Conservation (phyloP, 2,797 vertebrate genomes). For the Coregonus suidteri region DNA sequence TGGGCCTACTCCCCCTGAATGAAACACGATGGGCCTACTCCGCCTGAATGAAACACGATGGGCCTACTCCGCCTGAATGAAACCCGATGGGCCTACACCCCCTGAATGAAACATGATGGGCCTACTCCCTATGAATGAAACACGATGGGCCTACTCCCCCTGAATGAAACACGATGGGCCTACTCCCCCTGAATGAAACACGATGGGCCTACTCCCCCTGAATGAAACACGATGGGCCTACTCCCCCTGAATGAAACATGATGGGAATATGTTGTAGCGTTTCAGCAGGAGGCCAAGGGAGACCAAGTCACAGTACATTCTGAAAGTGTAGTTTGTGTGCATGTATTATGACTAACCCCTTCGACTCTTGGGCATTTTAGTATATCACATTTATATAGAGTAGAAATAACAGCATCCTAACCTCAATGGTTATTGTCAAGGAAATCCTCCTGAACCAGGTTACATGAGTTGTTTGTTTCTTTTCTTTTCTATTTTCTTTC, state of each 20-base stretch:
- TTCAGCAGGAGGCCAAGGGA: neutral
- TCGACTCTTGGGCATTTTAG: neutral
- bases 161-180: too few species aligned
- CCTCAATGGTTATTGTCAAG: neutral
- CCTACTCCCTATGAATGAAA: too few species aligned
- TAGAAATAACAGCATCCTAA: neutral
- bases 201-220: too few species aligned
- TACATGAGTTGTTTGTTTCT: neutral
- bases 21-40: too few species aligned
- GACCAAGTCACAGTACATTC: neutral
- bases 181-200: too few species aligned
- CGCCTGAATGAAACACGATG: too few species aligned
- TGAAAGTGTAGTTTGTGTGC: constrained; percentile 12
- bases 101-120: too few species aligned
- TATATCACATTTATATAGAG: neutral
- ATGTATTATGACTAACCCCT: neutral
- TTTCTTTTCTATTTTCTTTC: neutral
- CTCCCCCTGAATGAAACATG: neutral
- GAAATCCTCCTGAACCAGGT: neutral
- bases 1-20: too few species aligned
- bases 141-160: too few species aligned
- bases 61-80: too few species aligned
- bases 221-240: too few species aligned
- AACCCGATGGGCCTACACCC: too few species aligned
- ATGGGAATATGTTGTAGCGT: neutral